A percentile compares a stretch with the other conserved stretches of the same genome.
These are phyloP conservation scores for Ridgeia piscesae DNA, from an alignment of 1,140 invertebrate species.

Conservation along the genomic window DNA sequence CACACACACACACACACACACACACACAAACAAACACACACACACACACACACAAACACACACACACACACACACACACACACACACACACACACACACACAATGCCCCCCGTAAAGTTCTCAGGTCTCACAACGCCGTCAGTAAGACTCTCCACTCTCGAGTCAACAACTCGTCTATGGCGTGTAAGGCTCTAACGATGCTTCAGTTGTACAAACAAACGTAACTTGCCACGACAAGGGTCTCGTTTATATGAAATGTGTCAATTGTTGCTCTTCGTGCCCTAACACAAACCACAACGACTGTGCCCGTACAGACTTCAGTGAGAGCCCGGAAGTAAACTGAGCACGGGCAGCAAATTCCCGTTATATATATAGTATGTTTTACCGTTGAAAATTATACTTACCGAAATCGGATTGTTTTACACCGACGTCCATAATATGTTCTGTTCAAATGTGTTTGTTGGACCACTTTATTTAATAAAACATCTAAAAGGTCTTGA, in stretches of 20 bases:
- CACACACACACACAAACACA: not conserved
- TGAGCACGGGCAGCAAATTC: not conserved
- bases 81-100: conserved; percentile 3
- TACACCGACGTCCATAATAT: no score
- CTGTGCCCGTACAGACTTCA: not conserved
- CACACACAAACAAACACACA: not conserved
- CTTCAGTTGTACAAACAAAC: not conserved
- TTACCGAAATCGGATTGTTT: no score
- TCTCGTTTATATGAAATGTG: not conserved
- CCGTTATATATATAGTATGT: not conserved
- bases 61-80: not conserved
- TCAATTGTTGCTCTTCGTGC: not conserved
- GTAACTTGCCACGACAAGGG: not conserved
- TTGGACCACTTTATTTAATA: no score
- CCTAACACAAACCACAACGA: not conserved
- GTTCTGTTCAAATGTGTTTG: no score
- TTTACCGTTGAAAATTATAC: no score
- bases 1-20: not conserved
- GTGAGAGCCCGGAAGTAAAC: not conserved
- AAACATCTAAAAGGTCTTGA: no score
- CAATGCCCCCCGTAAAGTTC: not conserved
- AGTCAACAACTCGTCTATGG: not conserved
- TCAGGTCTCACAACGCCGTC: not conserved
- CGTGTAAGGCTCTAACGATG: not conserved
- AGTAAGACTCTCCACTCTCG: not conserved